Conservation (phyloP, 2,113 vertebrate species). For the Platycercus adscitus region DNA sequence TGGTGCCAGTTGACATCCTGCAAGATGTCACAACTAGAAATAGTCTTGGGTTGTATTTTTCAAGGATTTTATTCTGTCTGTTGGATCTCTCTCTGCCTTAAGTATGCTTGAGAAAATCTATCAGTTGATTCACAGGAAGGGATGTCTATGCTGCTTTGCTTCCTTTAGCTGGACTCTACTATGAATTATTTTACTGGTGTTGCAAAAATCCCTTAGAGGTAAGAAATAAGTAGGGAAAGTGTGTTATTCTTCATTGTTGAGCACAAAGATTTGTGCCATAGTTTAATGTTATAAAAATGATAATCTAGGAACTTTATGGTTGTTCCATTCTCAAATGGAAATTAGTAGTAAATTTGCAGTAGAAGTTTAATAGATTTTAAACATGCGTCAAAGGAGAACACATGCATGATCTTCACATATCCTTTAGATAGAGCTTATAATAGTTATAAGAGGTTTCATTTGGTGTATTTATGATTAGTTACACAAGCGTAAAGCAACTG, state of each 20-base stretch:
- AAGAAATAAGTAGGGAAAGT: not conserved
- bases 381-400: not conserved
- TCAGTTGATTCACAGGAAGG: not conserved
- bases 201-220: not conserved
- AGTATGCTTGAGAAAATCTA: not conserved
- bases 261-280: rapidly evolving
- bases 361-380: not conserved
- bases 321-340: not conserved
- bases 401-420: not conserved
- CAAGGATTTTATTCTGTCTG: not conserved
- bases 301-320: not conserved
- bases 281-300: not conserved
- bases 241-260: not conserved
- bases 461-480: not conserved
- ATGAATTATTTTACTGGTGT: not conserved
- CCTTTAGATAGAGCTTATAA: not conserved
- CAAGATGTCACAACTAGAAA: not conserved
- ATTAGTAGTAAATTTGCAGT: not conserved
- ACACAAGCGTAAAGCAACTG: not conserved
- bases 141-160: not conserved
- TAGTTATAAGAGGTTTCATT: not conserved
- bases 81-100: not conserved
- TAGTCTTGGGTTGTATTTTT: not conserved
- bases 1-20: not conserved
- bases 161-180: not conserved